phyloP scores from a whole-genome alignment of 2,888 invertebrate species.

The Eupithecia subumbrata region DNA sequence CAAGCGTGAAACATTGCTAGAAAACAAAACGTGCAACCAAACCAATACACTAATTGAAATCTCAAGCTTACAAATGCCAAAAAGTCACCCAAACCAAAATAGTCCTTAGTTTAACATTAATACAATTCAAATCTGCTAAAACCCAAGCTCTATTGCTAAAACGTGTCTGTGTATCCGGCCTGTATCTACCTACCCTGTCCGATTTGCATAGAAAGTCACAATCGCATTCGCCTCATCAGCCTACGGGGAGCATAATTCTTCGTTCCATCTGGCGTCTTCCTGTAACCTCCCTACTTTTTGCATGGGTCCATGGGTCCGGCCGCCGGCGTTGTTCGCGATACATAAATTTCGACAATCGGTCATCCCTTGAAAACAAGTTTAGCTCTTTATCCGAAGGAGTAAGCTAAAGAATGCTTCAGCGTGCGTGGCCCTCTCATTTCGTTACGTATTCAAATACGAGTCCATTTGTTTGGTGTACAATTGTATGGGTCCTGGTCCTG shows the following conservation, averaged over 20 bases:
- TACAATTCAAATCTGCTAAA: slow-evolving; percentile 62
- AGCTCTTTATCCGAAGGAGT: slow-evolving; percentile 81
- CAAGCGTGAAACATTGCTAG: not conserved
- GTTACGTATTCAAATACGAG: slow-evolving; percentile 83
- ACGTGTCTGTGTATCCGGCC: slow-evolving; percentile 60
- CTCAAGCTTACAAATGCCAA: not conserved
- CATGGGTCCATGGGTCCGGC: slow-evolving; percentile 69
- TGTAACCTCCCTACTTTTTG: slow-evolving; percentile 80
- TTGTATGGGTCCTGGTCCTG: slow-evolving; percentile 53
- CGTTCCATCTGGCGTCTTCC: slow-evolving; percentile 82
- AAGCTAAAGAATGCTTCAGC: slow-evolving; percentile 79
- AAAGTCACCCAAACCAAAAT: not conserved
- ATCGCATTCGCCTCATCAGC: slow-evolving; percentile 83
- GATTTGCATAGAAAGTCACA: slow-evolving; percentile 84
- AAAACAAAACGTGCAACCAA: not conserved
- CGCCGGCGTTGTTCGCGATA: slow-evolving; percentile 80
- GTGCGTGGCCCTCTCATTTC: slow-evolving; percentile 76
- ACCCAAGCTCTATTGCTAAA: slow-evolving; percentile 41
- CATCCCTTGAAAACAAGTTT: slow-evolving; percentile 85
- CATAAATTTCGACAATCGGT: slow-evolving; percentile 84
- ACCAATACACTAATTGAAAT: not conserved
- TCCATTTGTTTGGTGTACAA: slow-evolving; percentile 69
- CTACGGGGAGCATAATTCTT: slow-evolving; percentile 82
- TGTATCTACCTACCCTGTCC: slow-evolving; percentile 67
- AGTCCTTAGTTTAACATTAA: not conserved